These are phyloP conservation scores for Tolmerus cingulatus DNA, from an alignment of 2,888 invertebrate genomes.

Conservation along the genomic window DNA sequence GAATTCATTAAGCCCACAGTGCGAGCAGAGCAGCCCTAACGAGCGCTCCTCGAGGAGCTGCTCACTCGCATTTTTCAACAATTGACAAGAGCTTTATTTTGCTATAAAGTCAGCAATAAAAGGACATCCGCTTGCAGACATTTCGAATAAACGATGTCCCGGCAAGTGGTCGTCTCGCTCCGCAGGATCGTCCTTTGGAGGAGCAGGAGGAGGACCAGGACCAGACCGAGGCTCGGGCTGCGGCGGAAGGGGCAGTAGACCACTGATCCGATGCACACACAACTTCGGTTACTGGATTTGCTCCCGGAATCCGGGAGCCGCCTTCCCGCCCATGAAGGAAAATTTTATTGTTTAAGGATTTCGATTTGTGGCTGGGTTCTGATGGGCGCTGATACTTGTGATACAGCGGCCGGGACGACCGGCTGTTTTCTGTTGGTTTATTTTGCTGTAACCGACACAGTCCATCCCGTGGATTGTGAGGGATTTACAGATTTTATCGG, in stretches of 20 bases:
- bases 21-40: background rate
- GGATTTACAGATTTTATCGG: constrained; percentile 48
- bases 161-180: constrained; percentile 9
- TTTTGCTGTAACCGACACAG: constrained; percentile 8
- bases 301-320: background rate
- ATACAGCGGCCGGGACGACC: background rate
- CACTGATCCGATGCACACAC: constrained; percentile 17
- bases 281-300: constrained; percentile 9
- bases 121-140: constrained; percentile 33
- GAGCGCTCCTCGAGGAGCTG: constrained; percentile 16
- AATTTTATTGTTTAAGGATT: constrained; percentile 48
- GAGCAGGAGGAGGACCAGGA: background rate
- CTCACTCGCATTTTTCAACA: constrained; percentile 36
- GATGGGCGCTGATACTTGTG: constrained; percentile 14
- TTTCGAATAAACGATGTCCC: constrained; percentile 29
- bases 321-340: background rate
- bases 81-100: constrained; percentile 35
- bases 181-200: background rate
- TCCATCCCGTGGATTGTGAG: background rate
- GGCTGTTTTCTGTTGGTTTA: background rate
- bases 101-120: constrained; percentile 39
- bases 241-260: background rate
- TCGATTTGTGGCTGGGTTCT: constrained; percentile 42
- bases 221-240: background rate
- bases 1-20: constrained; percentile 26